Evolutionary conservation across 2,888 invertebrate genomes (phyloP).

Genomic region (Hetaerina titia): DNA sequence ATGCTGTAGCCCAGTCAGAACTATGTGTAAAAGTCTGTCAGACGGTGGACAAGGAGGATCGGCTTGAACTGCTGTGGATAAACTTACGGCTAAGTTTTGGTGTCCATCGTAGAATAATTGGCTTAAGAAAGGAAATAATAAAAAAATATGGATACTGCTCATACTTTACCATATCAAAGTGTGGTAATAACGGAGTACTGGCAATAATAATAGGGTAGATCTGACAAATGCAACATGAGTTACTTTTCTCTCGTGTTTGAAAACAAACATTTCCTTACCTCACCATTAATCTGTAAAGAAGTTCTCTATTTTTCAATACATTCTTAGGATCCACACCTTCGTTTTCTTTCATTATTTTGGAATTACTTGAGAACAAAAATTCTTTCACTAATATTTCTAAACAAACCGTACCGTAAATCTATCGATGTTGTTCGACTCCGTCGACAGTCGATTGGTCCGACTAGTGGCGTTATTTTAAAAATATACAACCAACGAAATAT

Average conservation of each 20-base stretch:
- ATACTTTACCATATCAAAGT: not conserved
- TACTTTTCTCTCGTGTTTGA: constrained; percentile 53
- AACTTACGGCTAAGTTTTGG: constrained; percentile 92
- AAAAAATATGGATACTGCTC: constrained; percentile 50
- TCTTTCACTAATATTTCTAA: too few relatives aligned
- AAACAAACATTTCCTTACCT: constrained; percentile 81
- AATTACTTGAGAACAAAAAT: not conserved
- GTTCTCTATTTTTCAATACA: constrained; percentile 92
- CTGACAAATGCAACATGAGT: not conserved
- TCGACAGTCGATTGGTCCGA: too few relatives aligned
- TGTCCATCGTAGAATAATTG: constrained; percentile 99
- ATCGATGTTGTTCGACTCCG: too few relatives aligned
- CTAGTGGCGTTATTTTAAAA: too few relatives aligned
- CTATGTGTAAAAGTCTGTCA: constrained; percentile 92
- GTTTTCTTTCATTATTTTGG: constrained; percentile 37
- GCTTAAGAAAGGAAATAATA: constrained; percentile 79
- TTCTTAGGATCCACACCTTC: constrained; percentile 79
- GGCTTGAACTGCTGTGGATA: constrained; percentile 91
- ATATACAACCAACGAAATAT: too few relatives aligned
- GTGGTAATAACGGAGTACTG: not conserved
- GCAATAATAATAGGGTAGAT: not conserved
- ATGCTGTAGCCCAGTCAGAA: constrained; percentile 90
- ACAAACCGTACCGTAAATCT: too few relatives aligned
- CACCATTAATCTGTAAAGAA: constrained; percentile 93
- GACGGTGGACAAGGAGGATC: constrained; percentile 98